phyloP scores from a whole-genome alignment of 2,797 vertebrate species.

The Rhodeus uyekii region DNA sequence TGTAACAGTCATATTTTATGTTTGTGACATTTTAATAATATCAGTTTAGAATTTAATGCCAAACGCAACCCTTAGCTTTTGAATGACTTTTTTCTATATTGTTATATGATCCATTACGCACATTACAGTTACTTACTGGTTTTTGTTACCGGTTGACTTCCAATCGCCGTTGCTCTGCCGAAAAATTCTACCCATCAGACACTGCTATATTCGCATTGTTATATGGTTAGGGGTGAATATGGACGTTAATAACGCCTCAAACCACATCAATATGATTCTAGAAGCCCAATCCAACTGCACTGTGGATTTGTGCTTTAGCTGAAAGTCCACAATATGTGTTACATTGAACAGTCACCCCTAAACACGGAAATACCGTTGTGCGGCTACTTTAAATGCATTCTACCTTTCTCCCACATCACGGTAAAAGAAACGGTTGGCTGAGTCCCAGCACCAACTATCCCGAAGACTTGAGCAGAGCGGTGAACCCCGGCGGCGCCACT shows the following conservation, averaged over 20 bases:
- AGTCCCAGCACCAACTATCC: slow-evolving; percentile 42
- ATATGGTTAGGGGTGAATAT: not conserved
- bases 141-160: not conserved
- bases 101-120: not conserved
- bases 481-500: slow-evolving; percentile 33
- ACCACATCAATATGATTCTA: not conserved
- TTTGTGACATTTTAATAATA: not conserved
- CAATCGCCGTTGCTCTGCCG: not conserved
- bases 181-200: not conserved
- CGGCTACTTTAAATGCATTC: not conserved
- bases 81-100: not conserved
- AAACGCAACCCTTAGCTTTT: not conserved
- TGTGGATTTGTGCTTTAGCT: too few relatives aligned
- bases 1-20: not conserved
- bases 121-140: not conserved
- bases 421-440: slow-evolving; percentile 54
- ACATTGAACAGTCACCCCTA: not conserved
- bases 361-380: not conserved
- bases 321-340: not conserved
- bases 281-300: too few relatives aligned
- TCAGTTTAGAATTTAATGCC: not conserved
- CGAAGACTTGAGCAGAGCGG: slow-evolving; percentile 38
- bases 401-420: slow-evolving; percentile 53
- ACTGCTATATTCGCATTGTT: not conserved
- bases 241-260: not conserved